These are phyloP conservation scores for Pelvicachromis taeniatus DNA, from an alignment of 2,113 vertebrate genomes.

Conservation along the genomic window DNA sequence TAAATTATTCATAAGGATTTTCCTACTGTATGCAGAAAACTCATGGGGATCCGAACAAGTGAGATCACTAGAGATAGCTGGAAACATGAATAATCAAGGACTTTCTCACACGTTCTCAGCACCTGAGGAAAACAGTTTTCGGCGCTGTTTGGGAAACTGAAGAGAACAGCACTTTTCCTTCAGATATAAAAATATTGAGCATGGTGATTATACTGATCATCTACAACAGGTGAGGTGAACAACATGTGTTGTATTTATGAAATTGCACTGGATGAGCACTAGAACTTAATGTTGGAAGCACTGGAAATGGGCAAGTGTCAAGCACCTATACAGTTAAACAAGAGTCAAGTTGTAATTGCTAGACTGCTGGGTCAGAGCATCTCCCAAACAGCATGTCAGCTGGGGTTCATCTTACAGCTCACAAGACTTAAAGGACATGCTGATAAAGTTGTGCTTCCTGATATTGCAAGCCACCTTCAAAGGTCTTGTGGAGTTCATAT, in stretches of 20 bases:
- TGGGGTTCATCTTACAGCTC: not conserved
- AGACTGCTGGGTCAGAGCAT: not conserved
- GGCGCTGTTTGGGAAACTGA: not conserved
- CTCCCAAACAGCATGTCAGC: not conserved
- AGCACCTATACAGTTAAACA: not conserved
- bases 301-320: not conserved
- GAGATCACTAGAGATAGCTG: slow-evolving; percentile 20
- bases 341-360: not conserved
- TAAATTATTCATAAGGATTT: slow-evolving; percentile 64
- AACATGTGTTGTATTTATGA: not conserved
- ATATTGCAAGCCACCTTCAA: not conserved
- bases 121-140: not conserved
- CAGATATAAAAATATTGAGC: not conserved
- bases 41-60: slow-evolving; percentile 23
- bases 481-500: not conserved
- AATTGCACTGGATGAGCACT: not conserved
- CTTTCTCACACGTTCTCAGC: not conserved
- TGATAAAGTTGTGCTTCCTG: not conserved
- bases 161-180: not conserved
- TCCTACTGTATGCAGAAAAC: slow-evolving; percentile 38
- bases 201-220: not conserved
- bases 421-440: not conserved
- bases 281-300: not conserved
- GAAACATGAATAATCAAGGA: slow-evolving; percentile 39
- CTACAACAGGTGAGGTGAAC: not conserved